Evolutionary conservation across 2,797 vertebrate species (phyloP).

Genomic region (Manis crassicaudata): DNA sequence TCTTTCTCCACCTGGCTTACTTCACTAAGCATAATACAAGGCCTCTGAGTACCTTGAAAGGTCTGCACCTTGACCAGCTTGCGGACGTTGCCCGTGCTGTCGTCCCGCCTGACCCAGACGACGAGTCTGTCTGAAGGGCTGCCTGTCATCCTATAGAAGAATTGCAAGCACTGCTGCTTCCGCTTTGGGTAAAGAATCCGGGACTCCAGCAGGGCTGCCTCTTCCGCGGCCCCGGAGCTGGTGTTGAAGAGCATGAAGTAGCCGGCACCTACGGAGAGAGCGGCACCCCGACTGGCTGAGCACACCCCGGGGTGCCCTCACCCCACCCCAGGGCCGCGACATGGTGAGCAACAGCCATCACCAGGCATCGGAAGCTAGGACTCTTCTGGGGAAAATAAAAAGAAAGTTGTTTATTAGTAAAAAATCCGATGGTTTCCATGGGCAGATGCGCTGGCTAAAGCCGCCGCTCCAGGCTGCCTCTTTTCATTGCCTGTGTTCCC

Average conservation of each 20-base stretch:
- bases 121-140: slow-evolving; percentile 88
- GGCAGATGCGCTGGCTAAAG: not conserved
- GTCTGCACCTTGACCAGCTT: slow-evolving; percentile 90
- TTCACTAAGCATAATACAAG: too few relatives aligned
- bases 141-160: slow-evolving; percentile 95
- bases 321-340: not conserved
- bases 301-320: rapidly evolving
- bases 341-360: not conserved
- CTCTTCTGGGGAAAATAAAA: not conserved
- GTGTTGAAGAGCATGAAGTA: slow-evolving; percentile 92
- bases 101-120: slow-evolving; percentile 92
- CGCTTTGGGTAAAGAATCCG: slow-evolving; percentile 93
- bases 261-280: slow-evolving; percentile 87
- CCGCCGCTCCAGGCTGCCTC: rapidly evolving
- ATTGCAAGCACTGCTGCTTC: slow-evolving; percentile 93
- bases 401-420: not conserved
- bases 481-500: not conserved
- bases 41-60: slow-evolving; percentile 86
- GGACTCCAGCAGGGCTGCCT: slow-evolving; percentile 92
- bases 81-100: slow-evolving; percentile 89
- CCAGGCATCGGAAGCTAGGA: not conserved
- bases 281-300: not conserved
- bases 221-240: slow-evolving; percentile 75
- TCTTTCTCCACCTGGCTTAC: too few relatives aligned
- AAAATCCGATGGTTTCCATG: not conserved